Evolutionary conservation across 2,888 invertebrate genomes (phyloP), one percentile per base, ranked within the genome.

Genomic region (Idaea dimidiata): DNA sequence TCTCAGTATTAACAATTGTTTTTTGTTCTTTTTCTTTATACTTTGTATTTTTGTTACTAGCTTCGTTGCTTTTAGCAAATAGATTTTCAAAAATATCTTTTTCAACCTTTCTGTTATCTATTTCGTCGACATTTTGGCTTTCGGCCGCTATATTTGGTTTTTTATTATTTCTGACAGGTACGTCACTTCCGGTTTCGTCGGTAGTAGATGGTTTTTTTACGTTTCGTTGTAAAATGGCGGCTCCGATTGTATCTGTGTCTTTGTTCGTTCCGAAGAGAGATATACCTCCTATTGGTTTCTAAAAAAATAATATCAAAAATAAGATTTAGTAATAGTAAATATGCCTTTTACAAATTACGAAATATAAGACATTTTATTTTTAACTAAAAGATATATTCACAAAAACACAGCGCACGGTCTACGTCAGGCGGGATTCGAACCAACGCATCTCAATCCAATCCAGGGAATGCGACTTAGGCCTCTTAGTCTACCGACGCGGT

Each of bases 241-340:
- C 87, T 0, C 90, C 91, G 7, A 92, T 90, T 62, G 80, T 89
- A 18, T 88, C 88, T 0, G 89, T 72, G 10, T 84, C 85, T 74
- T 85, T 82, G 60, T 82, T 88, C 1, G 80, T 72, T 0, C 94
- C 94, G 71, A 95, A 93, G 55, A 95, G 79, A 8, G 94, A 93
- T 59, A 94, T 93, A 0, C 93, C 95, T 1, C 94, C 94, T 5
- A 93, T 76, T 6, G 94, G 94, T 89, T 94, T 94, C 95, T 95
- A 84, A 43, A 73, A 77, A 64, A 10, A 61, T 54, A 64, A 64
- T 16, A 8, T 10, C 2, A 14, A 43, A 14, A 14, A n/a, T n/a
- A n/a, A n/a, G 24, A 3, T 24, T 24, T 24, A 24, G 5, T 3
- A 24, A 24, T 24, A 24, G 5, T 24, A 24, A 24, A 24, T 24